phyloP scores from a whole-genome alignment of 2,113 vertebrate genomes.

The Cathartes aura region DNA sequence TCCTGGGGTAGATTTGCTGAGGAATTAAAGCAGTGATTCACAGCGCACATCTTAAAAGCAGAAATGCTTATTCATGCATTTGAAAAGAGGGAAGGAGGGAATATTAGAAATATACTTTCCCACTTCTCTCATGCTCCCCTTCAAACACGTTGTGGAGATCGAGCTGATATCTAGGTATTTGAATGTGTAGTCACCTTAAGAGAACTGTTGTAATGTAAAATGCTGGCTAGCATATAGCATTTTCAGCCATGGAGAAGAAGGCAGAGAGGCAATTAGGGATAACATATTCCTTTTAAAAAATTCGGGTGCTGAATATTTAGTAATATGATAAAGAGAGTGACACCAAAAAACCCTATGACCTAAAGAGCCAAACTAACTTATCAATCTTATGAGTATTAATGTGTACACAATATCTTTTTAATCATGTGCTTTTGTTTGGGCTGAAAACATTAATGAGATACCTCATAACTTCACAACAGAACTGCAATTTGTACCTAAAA shows the following conservation, averaged over 20 bases:
- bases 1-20: background rate
- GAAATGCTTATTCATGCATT: background rate
- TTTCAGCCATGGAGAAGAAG: background rate
- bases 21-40: background rate
- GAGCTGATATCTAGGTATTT: background rate
- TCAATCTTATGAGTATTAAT: background rate
- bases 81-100: background rate
- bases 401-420: background rate
- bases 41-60: background rate
- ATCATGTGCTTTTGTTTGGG: background rate
- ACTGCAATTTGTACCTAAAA: background rate
- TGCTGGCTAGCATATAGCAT: background rate
- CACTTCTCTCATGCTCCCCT: background rate
- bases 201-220: background rate
- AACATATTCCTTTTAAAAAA: background rate
- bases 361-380: background rate
- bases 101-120: background rate
- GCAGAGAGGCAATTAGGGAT: background rate
- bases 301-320: background rate
- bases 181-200: background rate
- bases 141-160: accelerated
- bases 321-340: background rate
- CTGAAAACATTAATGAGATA: background rate
- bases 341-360: background rate
- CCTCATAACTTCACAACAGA: background rate